Evolutionary conservation across 2,113 vertebrate genomes (phyloP), one percentile per base, ranked within the genome.

Genomic region (Cricetomys ansorgei): DNA sequence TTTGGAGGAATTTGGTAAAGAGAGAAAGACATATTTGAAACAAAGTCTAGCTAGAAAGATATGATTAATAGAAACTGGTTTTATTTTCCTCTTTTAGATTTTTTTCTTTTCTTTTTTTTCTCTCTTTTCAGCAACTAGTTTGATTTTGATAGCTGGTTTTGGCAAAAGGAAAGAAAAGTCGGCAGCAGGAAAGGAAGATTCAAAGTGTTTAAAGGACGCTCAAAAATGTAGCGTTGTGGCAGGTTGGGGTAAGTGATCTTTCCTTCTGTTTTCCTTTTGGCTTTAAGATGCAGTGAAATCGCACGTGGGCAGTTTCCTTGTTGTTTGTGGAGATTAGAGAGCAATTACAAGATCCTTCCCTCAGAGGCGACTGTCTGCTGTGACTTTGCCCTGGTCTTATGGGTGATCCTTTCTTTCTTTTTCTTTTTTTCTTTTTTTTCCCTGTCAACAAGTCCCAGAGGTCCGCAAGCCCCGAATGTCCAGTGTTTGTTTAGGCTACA

Each of bases 231-330:
- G 98, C 98, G 73, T 83, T 96, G 98, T 98, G 96, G 96, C 98
- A 98, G 97, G 98, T 96, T 50, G 88, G 98, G 98, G 98, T 98
- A 99, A 99, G 98, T 99, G 94, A 27, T 43, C 31, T 97, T 98
- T 98, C 91, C 92, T 94, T 83, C 53, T 97, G 64, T 97, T 98
- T 98, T 96, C n/a, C 96, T 53, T 89, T 92, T 88, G 97, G 57
- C 93, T 92, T 92, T 95, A 96, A 69, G 94, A 81, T 10, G 75
- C 55, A 89, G 94, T 90, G 70, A 91, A 97, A 96, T 96, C 70
- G 96, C 86, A 59, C 50, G 94, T 21, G 79, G 97, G 29, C 11
- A 95, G 94, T 97, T 97, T 97, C 96, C 93, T 92, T 96, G 91
- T 86, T 67, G 96, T 96, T 97, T 85, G 97, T 95, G 92, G 69